Percentiles rank a stretch among this genome's conserved stretches.
Evolutionary conservation across 2,888 invertebrate species (phyloP).

Genomic region (Brachylomia viminalis): DNA sequence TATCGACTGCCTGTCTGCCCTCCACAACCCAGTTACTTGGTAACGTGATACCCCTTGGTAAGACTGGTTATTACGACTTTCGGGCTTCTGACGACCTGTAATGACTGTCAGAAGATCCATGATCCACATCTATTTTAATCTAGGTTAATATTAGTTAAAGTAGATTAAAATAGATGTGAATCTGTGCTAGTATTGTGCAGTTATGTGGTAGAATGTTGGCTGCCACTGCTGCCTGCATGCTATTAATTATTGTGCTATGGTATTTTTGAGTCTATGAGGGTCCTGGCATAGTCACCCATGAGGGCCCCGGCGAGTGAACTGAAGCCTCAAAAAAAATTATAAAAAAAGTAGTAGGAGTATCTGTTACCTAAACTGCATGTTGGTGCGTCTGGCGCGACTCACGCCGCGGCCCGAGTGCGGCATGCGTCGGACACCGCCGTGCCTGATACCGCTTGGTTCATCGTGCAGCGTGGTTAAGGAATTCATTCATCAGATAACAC

Average conservation of each 20-base stretch:
- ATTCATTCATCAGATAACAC: slow-evolving; percentile 18
- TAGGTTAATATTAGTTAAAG: background rate
- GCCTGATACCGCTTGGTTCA: slow-evolving; percentile 95
- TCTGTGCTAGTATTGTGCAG: background rate
- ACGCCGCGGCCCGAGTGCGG: slow-evolving; percentile 95
- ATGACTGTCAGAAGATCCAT: background rate
- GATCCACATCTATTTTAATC: background rate
- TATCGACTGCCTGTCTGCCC: background rate
- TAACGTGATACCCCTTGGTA: background rate
- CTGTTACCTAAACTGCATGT: slow-evolving; percentile 97
- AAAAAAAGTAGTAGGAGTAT: background rate
- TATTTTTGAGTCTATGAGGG: background rate
- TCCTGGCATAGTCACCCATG: too few relatives aligned
- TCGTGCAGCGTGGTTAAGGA: slow-evolving; percentile 92
- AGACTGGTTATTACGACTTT: background rate
- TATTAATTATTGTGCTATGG: background rate
- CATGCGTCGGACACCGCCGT: slow-evolving; percentile 94
- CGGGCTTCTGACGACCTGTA: background rate
- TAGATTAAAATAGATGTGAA: background rate
- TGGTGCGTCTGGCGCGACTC: slow-evolving; percentile 95
- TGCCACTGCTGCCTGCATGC: background rate
- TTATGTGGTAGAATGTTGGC: background rate
- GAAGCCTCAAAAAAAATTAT: background rate
- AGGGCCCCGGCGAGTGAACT: too few relatives aligned
- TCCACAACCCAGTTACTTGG: background rate